Percentiles rank a stretch among this genome's conserved stretches.
Evolutionary conservation across 2,113 vertebrate species (phyloP).

Genomic region (Salvelinus alpinus): DNA sequence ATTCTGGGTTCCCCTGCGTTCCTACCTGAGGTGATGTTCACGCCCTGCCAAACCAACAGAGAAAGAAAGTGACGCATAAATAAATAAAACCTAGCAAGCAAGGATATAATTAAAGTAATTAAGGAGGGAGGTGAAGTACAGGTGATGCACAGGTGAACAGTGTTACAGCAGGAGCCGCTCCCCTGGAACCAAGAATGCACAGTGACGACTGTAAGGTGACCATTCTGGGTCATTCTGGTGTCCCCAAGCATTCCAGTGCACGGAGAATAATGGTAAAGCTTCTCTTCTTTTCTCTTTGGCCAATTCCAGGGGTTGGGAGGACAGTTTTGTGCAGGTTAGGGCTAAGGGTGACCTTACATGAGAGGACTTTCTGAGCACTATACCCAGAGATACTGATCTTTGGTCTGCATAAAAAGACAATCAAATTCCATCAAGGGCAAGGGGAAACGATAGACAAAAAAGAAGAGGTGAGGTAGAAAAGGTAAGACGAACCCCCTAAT

Average conservation of each 20-base stretch:
- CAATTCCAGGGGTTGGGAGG: too few relatives aligned
- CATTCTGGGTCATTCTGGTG: too few relatives aligned
- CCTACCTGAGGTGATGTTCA: constrained; percentile 68
- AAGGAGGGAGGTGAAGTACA: constrained; percentile 65
- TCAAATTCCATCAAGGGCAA: background rate
- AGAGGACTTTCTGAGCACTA: too few relatives aligned
- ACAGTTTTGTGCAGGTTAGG: too few relatives aligned
- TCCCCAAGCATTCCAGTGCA: too few relatives aligned
- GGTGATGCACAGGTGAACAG: constrained; percentile 46
- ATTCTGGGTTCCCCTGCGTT: constrained; percentile 71
- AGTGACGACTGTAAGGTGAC: background rate
- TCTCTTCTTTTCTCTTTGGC: too few relatives aligned
- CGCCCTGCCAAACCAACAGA: constrained; percentile 63
- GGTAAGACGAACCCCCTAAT: background rate
- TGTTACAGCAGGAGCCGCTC: constrained; percentile 4
- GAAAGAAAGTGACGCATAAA: constrained; percentile 49
- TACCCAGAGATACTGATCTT: too few relatives aligned
- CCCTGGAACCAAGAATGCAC: background rate
- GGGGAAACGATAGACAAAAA: background rate
- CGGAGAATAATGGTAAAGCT: too few relatives aligned
- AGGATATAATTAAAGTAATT: constrained; percentile 66
- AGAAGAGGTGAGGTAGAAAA: background rate
- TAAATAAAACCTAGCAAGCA: constrained; percentile 48
- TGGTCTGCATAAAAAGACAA: too few relatives aligned
- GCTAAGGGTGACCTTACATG: too few relatives aligned